Conservation (phyloP, 2,888 invertebrate species). For the Zygaena filipendulae region DNA sequence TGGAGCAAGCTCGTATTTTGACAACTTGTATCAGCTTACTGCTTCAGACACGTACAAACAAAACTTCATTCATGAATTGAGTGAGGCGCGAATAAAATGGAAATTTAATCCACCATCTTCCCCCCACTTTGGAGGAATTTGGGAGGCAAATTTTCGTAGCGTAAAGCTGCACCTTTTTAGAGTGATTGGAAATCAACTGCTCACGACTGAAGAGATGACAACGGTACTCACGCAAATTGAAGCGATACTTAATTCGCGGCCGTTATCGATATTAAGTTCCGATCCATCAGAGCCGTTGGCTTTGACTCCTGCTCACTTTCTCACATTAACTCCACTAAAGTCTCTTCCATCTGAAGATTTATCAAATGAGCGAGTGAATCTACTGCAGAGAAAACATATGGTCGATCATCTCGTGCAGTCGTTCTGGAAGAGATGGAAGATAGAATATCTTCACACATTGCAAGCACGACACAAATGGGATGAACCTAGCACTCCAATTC, state of each 20-base stretch:
- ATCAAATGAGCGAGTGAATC: neutral
- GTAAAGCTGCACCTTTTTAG: neutral
- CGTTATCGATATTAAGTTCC: slow-evolving; percentile 1
- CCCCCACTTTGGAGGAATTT: slow-evolving; percentile 6
- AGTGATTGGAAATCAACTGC: neutral
- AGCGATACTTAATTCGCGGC: slow-evolving; percentile 2
- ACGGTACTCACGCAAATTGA: slow-evolving; percentile 1
- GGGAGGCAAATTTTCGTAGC: slow-evolving; percentile 7
- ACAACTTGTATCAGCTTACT: too few relatives aligned
- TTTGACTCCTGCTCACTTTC: slow-evolving; percentile 6
- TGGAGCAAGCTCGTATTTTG: too few relatives aligned
- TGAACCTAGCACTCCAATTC: neutral
- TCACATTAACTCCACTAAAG: slow-evolving; percentile 2
- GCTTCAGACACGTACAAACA: too few relatives aligned
- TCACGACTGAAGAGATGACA: neutral
- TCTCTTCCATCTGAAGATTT: slow-evolving; percentile 1
- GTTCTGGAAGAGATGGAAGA: slow-evolving; percentile 6
- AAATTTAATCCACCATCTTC: slow-evolving; percentile 5
- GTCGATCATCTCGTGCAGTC: slow-evolving; percentile 4
- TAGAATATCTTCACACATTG: slow-evolving; percentile 5
- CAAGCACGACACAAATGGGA: slow-evolving; percentile 4
- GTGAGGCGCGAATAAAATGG: slow-evolving; percentile 4
- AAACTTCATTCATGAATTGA: too few relatives aligned
- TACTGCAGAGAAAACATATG: slow-evolving; percentile 1
- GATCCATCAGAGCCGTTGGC: slow-evolving; percentile 6